Base-by-base conservation (phyloP, 2,797 vertebrate genomes). In the Notolepis coatsorum region DNA sequence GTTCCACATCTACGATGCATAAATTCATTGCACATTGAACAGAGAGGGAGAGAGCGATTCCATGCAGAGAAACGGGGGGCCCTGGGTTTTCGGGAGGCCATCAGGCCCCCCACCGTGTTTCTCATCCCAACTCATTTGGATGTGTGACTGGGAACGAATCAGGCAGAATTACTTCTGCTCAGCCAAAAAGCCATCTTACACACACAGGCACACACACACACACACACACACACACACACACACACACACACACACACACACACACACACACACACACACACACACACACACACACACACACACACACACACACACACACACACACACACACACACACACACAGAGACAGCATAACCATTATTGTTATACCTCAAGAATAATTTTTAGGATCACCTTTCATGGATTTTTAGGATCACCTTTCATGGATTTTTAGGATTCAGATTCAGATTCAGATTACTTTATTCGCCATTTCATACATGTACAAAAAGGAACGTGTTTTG, bases 111-210 rank as follows among this genome's bases (percentile, higher is more conserved):
- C 4, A 53, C 73, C 68, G 86, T 17, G 45, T 77, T 78, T 78
- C 71, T 85, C 79, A 87, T 88, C 71, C 69, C 63, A 61, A 75
- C 79, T 81, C 86, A 86, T 86, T 80, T 86, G 63, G 84, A 78
- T 83, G 77, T 88, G 84, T 88, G 86, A 88, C 86, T 84, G 75
- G 85, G 80, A 86, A 87, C 82, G 79, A 86, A 89, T 87, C 82
- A 80, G 56, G 55, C 55, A 74, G 77, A 86, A 88, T 86, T 79
- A 84, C 74, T 80, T 82, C 64, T 73, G 45, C 51, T 73, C 61
- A 74, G 68, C 60, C 51, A 48, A 75, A 66, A 77, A 77, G 42
- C 71, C 49, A 55, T 60, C 59, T 54, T 57, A 47, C 65, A 75
- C 38, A 20, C 71, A 71, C 58, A 33, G 18, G 15, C 23, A 42